Evolutionary conservation across 2,888 invertebrate genomes (phyloP).

Genomic region (Tinea pellionella): DNA sequence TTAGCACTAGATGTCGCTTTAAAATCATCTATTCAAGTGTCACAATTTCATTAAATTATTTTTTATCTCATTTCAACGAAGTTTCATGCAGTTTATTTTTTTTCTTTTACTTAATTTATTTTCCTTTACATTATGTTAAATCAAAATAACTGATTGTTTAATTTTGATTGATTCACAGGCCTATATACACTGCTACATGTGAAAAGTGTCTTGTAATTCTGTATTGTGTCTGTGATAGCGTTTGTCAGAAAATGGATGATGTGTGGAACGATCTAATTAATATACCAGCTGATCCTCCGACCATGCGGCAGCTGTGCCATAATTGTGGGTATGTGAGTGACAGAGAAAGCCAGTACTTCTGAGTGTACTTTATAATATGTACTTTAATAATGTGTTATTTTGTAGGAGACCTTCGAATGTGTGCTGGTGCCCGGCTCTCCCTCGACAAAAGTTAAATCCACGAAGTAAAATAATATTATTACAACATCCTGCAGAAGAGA

Average conservation of each 20-base stretch:
- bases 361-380: background rate
- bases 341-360: too few species aligned
- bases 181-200: too few species aligned
- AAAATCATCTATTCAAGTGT: too few species aligned
- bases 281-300: constrained; percentile 81
- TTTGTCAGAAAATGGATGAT: constrained; percentile 43
- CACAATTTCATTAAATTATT: too few species aligned
- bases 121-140: background rate
- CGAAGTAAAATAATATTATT: constrained; percentile 81
- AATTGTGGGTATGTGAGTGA: constrained; percentile 75
- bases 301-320: constrained; percentile 76
- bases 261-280: constrained; percentile 79
- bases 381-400: background rate
- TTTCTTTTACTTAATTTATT: too few species aligned
- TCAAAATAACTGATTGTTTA: background rate
- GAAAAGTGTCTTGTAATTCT: too few species aligned
- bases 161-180: too few species aligned
- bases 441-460: constrained; percentile 75
- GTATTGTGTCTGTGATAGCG: too few species aligned
- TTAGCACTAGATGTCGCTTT: too few species aligned
- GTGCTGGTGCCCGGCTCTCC: constrained; percentile 92
- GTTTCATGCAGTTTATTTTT: too few species aligned
- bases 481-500: constrained; percentile 95
- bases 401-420: constrained; percentile 82
- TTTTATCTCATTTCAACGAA: too few species aligned